phyloP scores from a whole-genome alignment of 2,113 vertebrate species.

The Xenopus borealis region DNA sequence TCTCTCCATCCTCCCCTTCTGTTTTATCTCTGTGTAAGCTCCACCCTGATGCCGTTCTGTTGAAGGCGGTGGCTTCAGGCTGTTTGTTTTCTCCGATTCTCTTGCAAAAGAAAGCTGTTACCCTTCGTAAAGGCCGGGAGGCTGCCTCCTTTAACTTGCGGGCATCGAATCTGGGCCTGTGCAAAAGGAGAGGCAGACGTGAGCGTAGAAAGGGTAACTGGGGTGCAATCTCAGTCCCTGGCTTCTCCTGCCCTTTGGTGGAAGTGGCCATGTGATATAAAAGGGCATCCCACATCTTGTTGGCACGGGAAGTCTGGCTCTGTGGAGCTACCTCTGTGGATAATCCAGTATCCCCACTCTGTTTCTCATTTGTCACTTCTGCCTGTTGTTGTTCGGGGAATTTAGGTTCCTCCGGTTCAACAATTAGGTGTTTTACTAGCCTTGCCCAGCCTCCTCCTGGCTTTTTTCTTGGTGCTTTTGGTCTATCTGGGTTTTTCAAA shows the following conservation, averaged over 20 bases:
- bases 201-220: conserved; percentile 42
- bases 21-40: conserved; percentile 18
- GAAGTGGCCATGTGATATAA: conserved; percentile 81
- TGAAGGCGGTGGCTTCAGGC: conserved; percentile 73
- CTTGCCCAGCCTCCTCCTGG: conserved; percentile 77
- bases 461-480: conserved; percentile 53
- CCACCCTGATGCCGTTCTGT: conserved; percentile 84
- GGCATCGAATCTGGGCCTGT: conserved; percentile 85
- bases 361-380: conserved; percentile 16
- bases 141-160: conserved; percentile 84
- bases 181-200: conserved; percentile 80
- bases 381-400: conserved; percentile 50
- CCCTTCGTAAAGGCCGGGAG: conserved; percentile 68
- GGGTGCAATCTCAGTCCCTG: conserved; percentile 45
- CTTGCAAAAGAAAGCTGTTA: conserved; percentile 64
- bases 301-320: conserved; percentile 63
- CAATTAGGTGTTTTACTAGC: conserved; percentile 83
- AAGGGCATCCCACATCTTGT: conserved; percentile 89
- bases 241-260: conserved; percentile 57
- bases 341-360: background rate
- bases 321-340: conserved; percentile 49
- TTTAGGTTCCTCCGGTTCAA: conserved; percentile 64
- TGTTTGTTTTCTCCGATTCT: conserved; percentile 70
- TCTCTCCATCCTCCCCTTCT: conserved; percentile 25
- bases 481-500: conserved; percentile 9